Percentiles rank a stretch among this genome's conserved stretches.
phyloP scores from a whole-genome alignment of 2,113 vertebrate species.

The Eolophus roseicapilla region DNA sequence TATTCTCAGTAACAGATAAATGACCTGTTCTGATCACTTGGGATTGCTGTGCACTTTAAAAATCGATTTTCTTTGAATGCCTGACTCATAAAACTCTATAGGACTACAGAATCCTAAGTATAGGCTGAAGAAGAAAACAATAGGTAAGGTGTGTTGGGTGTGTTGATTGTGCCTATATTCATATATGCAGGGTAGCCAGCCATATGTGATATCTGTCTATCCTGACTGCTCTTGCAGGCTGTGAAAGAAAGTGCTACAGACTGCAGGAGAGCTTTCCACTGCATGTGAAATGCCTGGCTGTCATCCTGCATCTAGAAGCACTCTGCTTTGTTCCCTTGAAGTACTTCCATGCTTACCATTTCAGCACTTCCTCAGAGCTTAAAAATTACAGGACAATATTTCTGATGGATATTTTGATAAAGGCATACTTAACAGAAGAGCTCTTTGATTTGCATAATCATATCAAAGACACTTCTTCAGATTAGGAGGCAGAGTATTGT shows the following conservation, averaged over 20 bases:
- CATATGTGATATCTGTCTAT: neutral
- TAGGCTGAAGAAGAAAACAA: neutral
- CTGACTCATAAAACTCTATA: neutral
- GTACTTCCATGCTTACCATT: neutral
- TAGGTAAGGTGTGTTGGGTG: neutral
- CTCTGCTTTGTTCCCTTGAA: neutral
- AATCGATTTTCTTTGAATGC: neutral
- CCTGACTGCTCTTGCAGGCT: neutral
- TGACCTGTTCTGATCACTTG: neutral
- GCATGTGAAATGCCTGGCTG: neutral
- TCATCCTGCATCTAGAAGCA: neutral
- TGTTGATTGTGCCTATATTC: neutral
- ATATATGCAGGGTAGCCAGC: neutral
- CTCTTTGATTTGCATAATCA: conserved; percentile 27
- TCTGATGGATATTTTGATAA: conserved; percentile 36
- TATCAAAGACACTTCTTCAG: neutral
- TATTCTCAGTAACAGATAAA: neutral
- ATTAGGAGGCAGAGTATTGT: conserved; percentile 3
- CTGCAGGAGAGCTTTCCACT: neutral
- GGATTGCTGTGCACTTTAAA: neutral
- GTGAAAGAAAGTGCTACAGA: neutral
- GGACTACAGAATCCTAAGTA: neutral
- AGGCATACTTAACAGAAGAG: conserved; percentile 9
- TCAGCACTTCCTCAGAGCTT: neutral
- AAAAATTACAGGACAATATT: neutral